Conservation (phyloP, 2,113 vertebrate genomes). For the Porphyrio hochstetteri region DNA sequence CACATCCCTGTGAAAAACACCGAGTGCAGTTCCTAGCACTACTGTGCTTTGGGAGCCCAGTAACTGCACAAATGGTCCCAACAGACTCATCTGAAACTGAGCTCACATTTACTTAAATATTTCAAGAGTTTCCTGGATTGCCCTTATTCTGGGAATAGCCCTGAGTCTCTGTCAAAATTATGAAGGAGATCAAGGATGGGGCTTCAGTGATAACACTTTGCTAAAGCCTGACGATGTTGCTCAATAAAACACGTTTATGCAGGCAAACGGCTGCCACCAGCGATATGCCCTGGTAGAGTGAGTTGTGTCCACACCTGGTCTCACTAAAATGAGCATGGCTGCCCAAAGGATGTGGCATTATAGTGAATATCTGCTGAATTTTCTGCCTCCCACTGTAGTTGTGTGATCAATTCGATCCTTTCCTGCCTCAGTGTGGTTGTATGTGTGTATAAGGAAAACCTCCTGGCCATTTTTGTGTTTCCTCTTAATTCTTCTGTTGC, state of each 20-base stretch:
- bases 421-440: background rate
- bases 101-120: background rate
- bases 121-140: background rate
- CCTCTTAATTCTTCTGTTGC: slow-evolving; percentile 29
- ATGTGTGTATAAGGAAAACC: background rate
- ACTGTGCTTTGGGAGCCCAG: background rate
- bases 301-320: background rate
- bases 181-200: background rate
- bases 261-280: background rate
- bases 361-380: background rate
- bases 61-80: background rate
- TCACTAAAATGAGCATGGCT: background rate
- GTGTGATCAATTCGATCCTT: background rate
- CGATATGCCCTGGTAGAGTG: background rate
- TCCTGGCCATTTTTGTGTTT: slow-evolving; percentile 8
- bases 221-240: background rate
- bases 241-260: background rate
- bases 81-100: background rate
- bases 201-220: background rate
- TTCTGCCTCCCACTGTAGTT: background rate
- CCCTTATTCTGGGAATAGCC: background rate
- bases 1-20: background rate
- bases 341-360: background rate
- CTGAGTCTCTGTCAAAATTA: background rate
- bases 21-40: background rate